Base-by-base conservation (phyloP, 2,888 invertebrate species). In the Hypsopygia costalis region DNA sequence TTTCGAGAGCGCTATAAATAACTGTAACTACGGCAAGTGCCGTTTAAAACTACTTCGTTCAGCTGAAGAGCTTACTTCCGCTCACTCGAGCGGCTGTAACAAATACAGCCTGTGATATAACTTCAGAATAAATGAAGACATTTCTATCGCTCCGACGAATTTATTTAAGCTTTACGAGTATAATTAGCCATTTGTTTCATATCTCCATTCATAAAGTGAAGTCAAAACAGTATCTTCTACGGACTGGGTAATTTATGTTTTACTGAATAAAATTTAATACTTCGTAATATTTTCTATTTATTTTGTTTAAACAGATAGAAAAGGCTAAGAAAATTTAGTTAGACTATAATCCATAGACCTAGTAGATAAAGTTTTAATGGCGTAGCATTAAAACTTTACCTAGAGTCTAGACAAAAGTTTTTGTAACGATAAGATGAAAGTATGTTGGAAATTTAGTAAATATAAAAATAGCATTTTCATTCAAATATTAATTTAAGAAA, bases 41-140 rank as follows among this genome's bases (percentile, higher is more conserved):
- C 57, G 52, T 55, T 61, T 60, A 57, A 60, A 69, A 64, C 67
- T 63, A 58, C 61, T 60, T 55, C 53, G 52, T 52, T 52, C 58
- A 41, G 55, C 53, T 65, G 65, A 68, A 66, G 69, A 72, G 68
- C 61, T 66, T 67, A 63, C 67, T 69, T 67, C 67, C 64, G 64
- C 51, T 50, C 58, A 49, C 60, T 58, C 48, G 56, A 69, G 66
- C 58, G 58, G 53, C 62, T 64, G 53, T 67, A 69, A 71, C 70
- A 71, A 72, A 74, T 68, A 67, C 61, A 58, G 61, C 49, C 48
- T 58, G 62, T 57, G 64, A 65, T 59, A 65, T 56, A 55, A 57
- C 57, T 58, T 48, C 40, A 55, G 51, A 46, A 53, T 58, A 50
- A 60, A 62, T 58, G 61, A 56, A 56, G 52, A 56, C 47, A 50